A percentile compares a stretch with the other conserved stretches of the same genome.
These are phyloP conservation scores for Cephus rjabovi DNA, from an alignment of 2,888 invertebrate species.

Conservation along the genomic window DNA sequence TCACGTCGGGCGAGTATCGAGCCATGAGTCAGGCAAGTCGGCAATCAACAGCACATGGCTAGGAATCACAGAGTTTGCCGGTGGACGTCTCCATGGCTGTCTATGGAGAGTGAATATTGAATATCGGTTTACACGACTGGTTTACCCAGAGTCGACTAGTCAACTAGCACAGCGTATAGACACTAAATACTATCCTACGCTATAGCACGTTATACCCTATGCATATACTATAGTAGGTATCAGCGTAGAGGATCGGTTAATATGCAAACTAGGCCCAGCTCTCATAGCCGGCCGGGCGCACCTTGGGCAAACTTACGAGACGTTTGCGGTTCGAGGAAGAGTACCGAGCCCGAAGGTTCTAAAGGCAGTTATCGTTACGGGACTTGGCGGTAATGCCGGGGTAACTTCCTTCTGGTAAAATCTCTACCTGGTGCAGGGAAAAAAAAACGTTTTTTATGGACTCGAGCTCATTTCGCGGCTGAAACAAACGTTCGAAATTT, in stretches of 20 bases:
- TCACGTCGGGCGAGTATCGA: neutral
- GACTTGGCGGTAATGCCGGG: neutral
- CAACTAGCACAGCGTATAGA: neutral
- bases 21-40: conserved; percentile 26
- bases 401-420: neutral
- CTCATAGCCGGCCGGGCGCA: neutral
- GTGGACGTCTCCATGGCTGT: conserved; percentile 51
- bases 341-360: neutral
- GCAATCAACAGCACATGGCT: conserved; percentile 47
- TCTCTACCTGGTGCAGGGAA: neutral
- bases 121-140: conserved; percentile 39
- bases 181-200: neutral
- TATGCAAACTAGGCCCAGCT: conserved; percentile 45
- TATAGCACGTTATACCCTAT: neutral
- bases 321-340: neutral
- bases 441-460: neutral
- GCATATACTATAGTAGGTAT: neutral
- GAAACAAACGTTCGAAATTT: neutral
- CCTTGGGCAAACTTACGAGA: neutral
- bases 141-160: neutral
- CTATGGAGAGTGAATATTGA: conserved; percentile 49
- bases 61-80: conserved; percentile 11
- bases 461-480: neutral
- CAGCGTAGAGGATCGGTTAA: conserved; percentile 46
- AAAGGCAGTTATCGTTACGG: neutral